Evolutionary conservation across 2,113 vertebrate species (phyloP).

Genomic region (Steatornis caripensis): DNA sequence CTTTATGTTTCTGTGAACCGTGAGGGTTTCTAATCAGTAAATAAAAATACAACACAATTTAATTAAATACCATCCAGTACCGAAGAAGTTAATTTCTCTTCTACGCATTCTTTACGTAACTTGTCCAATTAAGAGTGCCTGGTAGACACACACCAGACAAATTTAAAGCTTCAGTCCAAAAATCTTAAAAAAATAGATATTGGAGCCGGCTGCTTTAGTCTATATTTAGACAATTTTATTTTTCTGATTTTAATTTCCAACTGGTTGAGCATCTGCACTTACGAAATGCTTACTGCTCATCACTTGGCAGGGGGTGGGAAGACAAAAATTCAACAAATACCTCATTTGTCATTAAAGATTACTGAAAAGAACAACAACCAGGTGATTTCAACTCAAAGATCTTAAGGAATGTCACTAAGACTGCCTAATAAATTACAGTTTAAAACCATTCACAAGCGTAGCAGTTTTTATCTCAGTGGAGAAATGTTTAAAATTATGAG

Average conservation of each 20-base stretch:
- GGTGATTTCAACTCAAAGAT: neutral
- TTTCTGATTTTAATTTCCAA: neutral
- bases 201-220: neutral
- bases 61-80: neutral
- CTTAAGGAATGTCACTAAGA: neutral
- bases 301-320: neutral
- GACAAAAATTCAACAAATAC: neutral
- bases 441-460: neutral
- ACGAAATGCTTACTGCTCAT: neutral
- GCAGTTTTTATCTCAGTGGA: neutral
- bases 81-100: neutral
- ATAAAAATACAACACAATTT: neutral
- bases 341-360: neutral
- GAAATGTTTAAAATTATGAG: slow-evolving; percentile 7
- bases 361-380: neutral
- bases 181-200: neutral
- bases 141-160: neutral
- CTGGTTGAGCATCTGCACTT: neutral
- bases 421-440: neutral
- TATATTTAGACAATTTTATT: neutral
- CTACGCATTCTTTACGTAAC: neutral
- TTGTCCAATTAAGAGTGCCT: neutral
- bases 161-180: neutral
- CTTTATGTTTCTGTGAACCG: neutral
- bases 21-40: neutral